Percentiles rank a stretch among this genome's conserved stretches.
These are phyloP conservation scores for Scartelaos histophorus DNA, from an alignment of 2,113 vertebrate genomes.

Conservation along the genomic window DNA sequence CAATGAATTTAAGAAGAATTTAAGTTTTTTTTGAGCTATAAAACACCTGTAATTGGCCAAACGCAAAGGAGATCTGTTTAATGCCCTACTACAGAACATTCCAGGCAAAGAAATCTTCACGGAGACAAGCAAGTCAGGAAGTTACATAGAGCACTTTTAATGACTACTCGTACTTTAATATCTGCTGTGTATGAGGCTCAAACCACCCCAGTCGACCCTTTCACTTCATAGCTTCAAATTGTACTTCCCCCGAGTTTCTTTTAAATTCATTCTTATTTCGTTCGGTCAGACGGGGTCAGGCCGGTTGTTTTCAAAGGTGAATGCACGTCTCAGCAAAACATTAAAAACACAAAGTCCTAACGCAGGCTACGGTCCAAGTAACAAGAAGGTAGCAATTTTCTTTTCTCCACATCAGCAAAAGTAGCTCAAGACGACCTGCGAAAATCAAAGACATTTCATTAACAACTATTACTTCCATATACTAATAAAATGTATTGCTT, in stretches of 20 bases:
- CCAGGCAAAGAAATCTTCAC: too few relatives aligned
- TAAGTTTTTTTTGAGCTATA: too few relatives aligned
- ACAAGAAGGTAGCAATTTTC: background rate
- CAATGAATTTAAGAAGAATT: too few relatives aligned
- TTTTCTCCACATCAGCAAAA: conserved; percentile 7
- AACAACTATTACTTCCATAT: background rate
- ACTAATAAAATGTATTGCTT: background rate
- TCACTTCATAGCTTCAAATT: background rate
- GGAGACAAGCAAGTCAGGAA: too few relatives aligned
- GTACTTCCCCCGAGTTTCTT: background rate
- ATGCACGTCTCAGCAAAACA: conserved; percentile 2
- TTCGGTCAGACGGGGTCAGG: background rate
- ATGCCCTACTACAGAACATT: too few relatives aligned
- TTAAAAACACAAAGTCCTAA: background rate
- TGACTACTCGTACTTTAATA: too few relatives aligned
- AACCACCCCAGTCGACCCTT: background rate
- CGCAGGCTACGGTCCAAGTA: background rate
- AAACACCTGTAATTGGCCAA: too few relatives aligned
- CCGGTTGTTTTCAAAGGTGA: background rate
- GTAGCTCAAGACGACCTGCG: background rate
- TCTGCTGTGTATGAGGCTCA: background rate
- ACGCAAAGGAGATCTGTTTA: too few relatives aligned
- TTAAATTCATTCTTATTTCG: background rate
- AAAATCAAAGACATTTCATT: background rate
- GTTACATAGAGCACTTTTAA: too few relatives aligned